Evolutionary conservation across 2,888 invertebrate species (phyloP).

Genomic region (Drosophila melanosoma): DNA sequence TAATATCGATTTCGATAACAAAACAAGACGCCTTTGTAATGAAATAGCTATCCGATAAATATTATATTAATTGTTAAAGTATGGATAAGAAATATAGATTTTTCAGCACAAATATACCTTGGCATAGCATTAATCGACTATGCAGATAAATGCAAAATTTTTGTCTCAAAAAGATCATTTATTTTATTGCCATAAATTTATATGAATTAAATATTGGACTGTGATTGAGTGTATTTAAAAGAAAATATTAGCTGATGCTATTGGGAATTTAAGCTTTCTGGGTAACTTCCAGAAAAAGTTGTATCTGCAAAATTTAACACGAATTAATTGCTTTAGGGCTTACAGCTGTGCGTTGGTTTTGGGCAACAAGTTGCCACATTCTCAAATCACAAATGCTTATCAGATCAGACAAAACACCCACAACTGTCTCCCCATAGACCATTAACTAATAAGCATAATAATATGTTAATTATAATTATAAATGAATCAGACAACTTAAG

Average conservation of each 20-base stretch:
- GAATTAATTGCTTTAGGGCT: conserved; percentile 10
- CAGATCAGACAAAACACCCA: not conserved
- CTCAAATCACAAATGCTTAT: conserved; percentile 6
- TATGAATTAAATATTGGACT: not conserved
- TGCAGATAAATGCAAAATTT: not conserved
- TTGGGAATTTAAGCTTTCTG: not conserved
- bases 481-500: conserved; percentile 43
- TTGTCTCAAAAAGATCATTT: not conserved
- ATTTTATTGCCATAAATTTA: not conserved
- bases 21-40: not conserved
- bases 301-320: conserved; percentile 6
- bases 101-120: not conserved
- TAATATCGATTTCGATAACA: not conserved
- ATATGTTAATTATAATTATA: conserved; percentile 65
- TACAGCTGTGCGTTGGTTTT: not conserved
- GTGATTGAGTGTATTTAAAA: not conserved
- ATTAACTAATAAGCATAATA: conserved; percentile 53
- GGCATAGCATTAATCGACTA: not conserved
- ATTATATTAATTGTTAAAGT: not conserved
- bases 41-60: not conserved
- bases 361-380: conserved; percentile 31
- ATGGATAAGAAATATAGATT: not conserved
- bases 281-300: conserved; percentile 12
- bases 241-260: not conserved
- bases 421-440: conserved; percentile 8